Evolutionary conservation across 2,113 vertebrate genomes (phyloP), one percentile per base, ranked within the genome.

Genomic region (Hemiscyllium ocellatum): DNA sequence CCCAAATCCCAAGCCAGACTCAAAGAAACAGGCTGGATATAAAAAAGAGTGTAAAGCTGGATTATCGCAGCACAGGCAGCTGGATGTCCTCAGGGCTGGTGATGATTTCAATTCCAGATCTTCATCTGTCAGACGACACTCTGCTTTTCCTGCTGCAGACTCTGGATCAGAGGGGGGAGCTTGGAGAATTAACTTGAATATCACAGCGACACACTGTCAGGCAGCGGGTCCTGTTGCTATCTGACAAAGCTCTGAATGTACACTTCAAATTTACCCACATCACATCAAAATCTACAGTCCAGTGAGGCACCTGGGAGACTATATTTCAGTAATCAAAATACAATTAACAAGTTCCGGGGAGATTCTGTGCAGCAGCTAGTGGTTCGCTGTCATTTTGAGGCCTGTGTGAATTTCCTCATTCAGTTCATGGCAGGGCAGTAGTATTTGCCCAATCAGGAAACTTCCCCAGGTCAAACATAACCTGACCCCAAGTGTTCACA

Each of bases 401-500:
- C 12, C 52, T 3, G 4, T 6, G 17, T 42, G 68, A 6, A 68
- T 12, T 20, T 83, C 29, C 20, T 96, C 96, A 97, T 96, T 96
- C 86, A 76, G 61, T 94, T 93, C 89, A 93, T 10, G 33, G 17
- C 0, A 2, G 0, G 0, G 1, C 0, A 0, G 93, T 95, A 0
- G 1, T 2, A 37, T 95, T 95, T 10, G 69, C 96, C 96, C 96
- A 96, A 0, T 0, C 7, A 15, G 96, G 96, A 19, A 91, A 95
- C 26, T 22, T 70, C 7, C 17, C 24, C 15, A 96, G 65, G 69
- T 96, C 37, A 19, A 96, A 96, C 42, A 96, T 33, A 0, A 61
- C 10, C 47, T 0, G 13, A 17, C 96, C 96, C 96, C 96, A 96
- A 2, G 96, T 95, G 96, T 96, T 96, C 24, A 96, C 42, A 0